phyloP scores from a whole-genome alignment of 2,888 invertebrate species.

The Diarsia dahlii region DNA sequence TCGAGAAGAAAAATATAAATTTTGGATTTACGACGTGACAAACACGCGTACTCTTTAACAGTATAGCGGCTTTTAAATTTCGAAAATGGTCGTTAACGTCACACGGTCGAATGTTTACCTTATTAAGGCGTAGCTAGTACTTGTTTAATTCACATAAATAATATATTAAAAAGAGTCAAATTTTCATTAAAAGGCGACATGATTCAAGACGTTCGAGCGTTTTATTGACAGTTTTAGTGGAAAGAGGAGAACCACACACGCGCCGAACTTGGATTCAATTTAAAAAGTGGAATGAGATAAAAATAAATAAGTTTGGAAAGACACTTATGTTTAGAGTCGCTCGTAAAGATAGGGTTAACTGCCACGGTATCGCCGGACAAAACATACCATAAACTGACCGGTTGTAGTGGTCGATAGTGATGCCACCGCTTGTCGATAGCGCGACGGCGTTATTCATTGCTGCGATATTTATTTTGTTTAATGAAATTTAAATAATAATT shows the following conservation, averaged over 20 bases:
- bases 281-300: slow-evolving; percentile 90
- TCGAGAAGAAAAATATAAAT: slow-evolving; percentile 74
- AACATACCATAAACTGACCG: slow-evolving; percentile 90
- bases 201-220: slow-evolving; percentile 80
- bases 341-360: slow-evolving; percentile 91
- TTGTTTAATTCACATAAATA: slow-evolving; percentile 85
- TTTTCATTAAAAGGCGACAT: slow-evolving; percentile 86
- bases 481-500: slow-evolving; percentile 64
- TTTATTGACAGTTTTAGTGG: slow-evolving; percentile 89
- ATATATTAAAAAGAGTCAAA: slow-evolving; percentile 85
- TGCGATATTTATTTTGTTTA: slow-evolving; percentile 54
- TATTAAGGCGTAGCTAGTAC: slow-evolving; percentile 82
- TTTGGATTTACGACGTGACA: slow-evolving; percentile 85
- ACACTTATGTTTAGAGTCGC: slow-evolving; percentile 90
- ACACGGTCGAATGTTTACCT: slow-evolving; percentile 78
- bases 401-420: slow-evolving; percentile 84
- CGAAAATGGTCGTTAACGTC: slow-evolving; percentile 81
- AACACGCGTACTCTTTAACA: slow-evolving; percentile 77
- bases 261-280: slow-evolving; percentile 89
- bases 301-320: slow-evolving; percentile 90
- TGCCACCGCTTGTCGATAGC: slow-evolving; percentile 73
- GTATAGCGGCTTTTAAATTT: slow-evolving; percentile 80
- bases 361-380: slow-evolving; percentile 88
- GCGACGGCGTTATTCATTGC: slow-evolving; percentile 56
- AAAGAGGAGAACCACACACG: slow-evolving; percentile 87